These are phyloP conservation scores for Trachops cirrhosus DNA, from an alignment of 2,797 vertebrate species.

Conservation along the genomic window DNA sequence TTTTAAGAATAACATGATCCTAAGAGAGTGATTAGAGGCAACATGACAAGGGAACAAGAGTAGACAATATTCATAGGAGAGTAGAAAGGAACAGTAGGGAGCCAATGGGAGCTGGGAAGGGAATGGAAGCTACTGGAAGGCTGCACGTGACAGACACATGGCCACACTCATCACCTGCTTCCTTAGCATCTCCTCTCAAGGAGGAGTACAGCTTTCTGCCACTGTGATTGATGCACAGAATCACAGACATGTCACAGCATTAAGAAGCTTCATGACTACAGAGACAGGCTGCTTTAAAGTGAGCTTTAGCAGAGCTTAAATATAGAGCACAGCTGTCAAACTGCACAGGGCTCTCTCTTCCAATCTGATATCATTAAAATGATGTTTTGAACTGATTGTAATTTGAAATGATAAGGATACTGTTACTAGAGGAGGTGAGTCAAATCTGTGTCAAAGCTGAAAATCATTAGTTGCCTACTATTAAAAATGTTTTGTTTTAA, in stretches of 20 bases:
- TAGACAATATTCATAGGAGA: not conserved
- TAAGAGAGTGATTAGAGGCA: not conserved
- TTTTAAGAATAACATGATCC: not conserved
- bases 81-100: not conserved
- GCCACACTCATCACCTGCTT: not conserved
- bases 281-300: constrained; percentile 31
- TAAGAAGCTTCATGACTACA: constrained; percentile 46
- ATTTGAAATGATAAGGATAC: not conserved
- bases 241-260: constrained; percentile 33
- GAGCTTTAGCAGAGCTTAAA: constrained; percentile 56
- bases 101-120: not conserved
- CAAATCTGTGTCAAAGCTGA: constrained; percentile 42
- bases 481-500: constrained; percentile 22
- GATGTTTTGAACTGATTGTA: not conserved
- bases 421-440: not conserved
- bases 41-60: not conserved
- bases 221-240: not conserved
- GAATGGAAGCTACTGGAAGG: not conserved
- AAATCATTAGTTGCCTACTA: not conserved
- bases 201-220: constrained; percentile 6
- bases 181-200: not conserved
- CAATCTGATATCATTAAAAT: constrained; percentile 3
- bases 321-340: constrained; percentile 57
- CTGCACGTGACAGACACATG: not conserved
- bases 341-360: not conserved